Percentiles rank a stretch among this genome's conserved stretches.
Evolutionary conservation across 1,140 invertebrate species (phyloP).

Genomic region (Halyomorpha halys): DNA sequence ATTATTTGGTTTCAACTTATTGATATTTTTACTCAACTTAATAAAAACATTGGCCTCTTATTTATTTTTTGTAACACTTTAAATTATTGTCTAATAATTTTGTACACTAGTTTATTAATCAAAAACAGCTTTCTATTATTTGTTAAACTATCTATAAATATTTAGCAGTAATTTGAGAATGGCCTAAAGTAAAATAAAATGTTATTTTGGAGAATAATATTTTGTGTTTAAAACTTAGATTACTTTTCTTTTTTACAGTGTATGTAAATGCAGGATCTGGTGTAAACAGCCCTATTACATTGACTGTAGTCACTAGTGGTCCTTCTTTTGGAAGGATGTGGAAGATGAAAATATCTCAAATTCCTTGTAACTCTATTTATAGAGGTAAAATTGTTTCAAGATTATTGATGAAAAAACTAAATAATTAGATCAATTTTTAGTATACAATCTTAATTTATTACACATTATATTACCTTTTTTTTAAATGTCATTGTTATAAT

Average conservation of each 20-base stretch:
- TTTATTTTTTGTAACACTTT: too few species aligned
- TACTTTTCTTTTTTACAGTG: constrained; percentile 44
- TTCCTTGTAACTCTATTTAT: constrained; percentile 60
- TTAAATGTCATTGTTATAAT: too few species aligned
- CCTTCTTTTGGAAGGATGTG: constrained; percentile 59
- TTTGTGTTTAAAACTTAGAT: constrained; percentile 26
- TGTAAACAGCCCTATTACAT: constrained; percentile 57
- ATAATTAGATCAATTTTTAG: neutral
- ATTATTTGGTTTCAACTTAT: too few species aligned
- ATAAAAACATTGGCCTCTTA: too few species aligned
- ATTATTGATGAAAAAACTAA: neutral
- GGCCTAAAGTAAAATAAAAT: neutral
- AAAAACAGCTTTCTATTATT: too few species aligned
- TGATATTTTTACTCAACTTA: too few species aligned
- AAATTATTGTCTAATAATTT: too few species aligned
- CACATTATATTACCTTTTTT: neutral
- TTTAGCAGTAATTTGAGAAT: too few species aligned
- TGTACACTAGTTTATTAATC: too few species aligned
- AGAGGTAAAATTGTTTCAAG: constrained; percentile 40
- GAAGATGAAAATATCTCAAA: constrained; percentile 70
- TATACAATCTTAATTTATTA: too few species aligned
- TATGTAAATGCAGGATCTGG: constrained; percentile 69
- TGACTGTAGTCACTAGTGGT: constrained; percentile 69
- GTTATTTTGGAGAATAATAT: neutral
- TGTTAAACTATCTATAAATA: too few species aligned